Percentiles rank a stretch among this genome's conserved stretches.
Conservation (phyloP, 1,140 invertebrate genomes). For the Zaprionus ghesquierei region DNA sequence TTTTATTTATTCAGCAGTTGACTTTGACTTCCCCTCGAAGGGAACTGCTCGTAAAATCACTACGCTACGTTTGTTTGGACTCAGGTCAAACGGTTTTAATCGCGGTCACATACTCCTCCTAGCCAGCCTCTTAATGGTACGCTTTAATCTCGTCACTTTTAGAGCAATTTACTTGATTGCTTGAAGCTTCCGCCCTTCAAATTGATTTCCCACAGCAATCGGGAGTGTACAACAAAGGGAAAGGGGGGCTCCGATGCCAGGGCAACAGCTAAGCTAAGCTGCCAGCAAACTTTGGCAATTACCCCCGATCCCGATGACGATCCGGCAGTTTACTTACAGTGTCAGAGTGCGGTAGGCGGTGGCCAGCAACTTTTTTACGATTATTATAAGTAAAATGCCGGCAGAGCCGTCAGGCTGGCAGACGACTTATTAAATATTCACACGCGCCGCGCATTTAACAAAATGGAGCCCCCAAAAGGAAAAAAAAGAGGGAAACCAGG, state of each 20-base stretch:
- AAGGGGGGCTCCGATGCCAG: slow-evolving; percentile 7
- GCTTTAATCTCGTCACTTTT: slow-evolving; percentile 43
- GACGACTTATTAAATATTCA: slow-evolving; percentile 80
- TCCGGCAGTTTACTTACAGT: slow-evolving; percentile 70
- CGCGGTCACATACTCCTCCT: neutral
- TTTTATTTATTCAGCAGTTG: slow-evolving; percentile 60
- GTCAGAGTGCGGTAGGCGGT: slow-evolving; percentile 36
- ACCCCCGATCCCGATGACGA: slow-evolving; percentile 45
- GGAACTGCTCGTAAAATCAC: neutral
- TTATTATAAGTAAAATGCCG: slow-evolving; percentile 74
- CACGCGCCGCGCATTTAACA: slow-evolving; percentile 81
- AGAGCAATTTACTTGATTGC: slow-evolving; percentile 62
- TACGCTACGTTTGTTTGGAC: neutral
- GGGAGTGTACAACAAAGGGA: slow-evolving; percentile 1
- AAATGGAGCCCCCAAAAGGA: slow-evolving; percentile 60
- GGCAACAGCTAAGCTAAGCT: slow-evolving; percentile 56
- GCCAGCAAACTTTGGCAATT: slow-evolving; percentile 77
- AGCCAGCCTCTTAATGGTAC: neutral
- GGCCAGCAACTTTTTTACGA: slow-evolving; percentile 74
- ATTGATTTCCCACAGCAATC: slow-evolving; percentile 76
- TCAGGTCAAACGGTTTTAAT: slow-evolving; percentile 2
- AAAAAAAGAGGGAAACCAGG: slow-evolving; percentile 31
- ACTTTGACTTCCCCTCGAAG: neutral
- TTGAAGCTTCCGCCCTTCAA: slow-evolving; percentile 54
- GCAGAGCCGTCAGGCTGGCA: slow-evolving; percentile 42